phyloP scores from a whole-genome alignment of 2,797 vertebrate species.

The Gobio occitaniae region DNA sequence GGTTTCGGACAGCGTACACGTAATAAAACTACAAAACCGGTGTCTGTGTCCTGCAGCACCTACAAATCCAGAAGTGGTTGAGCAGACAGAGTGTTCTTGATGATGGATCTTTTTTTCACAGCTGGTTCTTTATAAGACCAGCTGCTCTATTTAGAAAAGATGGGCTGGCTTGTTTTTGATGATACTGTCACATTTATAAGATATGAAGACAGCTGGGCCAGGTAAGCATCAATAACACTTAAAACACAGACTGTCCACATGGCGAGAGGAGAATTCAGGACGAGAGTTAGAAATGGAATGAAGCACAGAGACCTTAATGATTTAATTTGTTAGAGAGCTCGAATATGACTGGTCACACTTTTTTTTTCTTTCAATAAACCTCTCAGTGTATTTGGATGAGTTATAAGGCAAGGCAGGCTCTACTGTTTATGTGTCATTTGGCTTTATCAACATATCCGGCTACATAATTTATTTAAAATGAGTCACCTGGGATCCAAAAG shows the following conservation, averaged over 20 bases:
- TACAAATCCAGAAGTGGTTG: background rate
- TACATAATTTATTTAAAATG: slow-evolving; percentile 49
- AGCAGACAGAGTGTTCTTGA: slow-evolving; percentile 2
- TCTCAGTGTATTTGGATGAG: slow-evolving; percentile 30
- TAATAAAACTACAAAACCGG: background rate
- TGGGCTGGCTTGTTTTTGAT: slow-evolving; percentile 46
- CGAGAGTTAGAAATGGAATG: slow-evolving; percentile 60
- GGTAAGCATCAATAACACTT: slow-evolving; percentile 68
- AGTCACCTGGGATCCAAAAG: slow-evolving; percentile 37
- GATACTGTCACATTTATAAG: slow-evolving; percentile 51
- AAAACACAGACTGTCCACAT: slow-evolving; percentile 47
- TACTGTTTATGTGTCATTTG: slow-evolving; percentile 28
- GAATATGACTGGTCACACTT: slow-evolving; percentile 62
- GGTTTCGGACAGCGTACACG: background rate
- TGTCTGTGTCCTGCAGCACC: background rate
- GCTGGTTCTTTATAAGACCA: slow-evolving; percentile 16
- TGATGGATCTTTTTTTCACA: slow-evolving; percentile 3
- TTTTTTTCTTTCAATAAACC: slow-evolving; percentile 3
- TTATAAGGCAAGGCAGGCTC: slow-evolving; percentile 19
- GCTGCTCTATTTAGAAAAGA: slow-evolving; percentile 22
- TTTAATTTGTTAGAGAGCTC: slow-evolving; percentile 79
- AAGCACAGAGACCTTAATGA: slow-evolving; percentile 46
- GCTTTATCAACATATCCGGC: slow-evolving; percentile 36
- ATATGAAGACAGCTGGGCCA: slow-evolving; percentile 55
- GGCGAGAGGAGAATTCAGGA: slow-evolving; percentile 60